Conservation (phyloP, 2,113 vertebrate genomes). For the Cranoglanis bouderius region DNA sequence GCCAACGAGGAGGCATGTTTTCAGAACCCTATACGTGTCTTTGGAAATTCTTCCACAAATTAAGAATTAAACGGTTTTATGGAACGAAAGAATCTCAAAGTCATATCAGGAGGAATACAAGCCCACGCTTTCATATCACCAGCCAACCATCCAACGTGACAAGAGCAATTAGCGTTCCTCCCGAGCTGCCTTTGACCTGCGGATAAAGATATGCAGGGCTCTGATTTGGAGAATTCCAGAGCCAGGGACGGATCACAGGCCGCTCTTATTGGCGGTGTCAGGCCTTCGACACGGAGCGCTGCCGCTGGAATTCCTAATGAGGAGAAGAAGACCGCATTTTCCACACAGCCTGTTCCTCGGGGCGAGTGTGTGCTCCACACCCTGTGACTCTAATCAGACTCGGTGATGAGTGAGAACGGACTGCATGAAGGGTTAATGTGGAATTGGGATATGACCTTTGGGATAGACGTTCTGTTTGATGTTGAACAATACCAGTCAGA, state of each 20-base stretch:
- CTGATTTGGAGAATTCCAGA: conserved; percentile 56
- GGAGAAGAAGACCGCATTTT: conserved; percentile 10
- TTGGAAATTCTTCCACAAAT: background rate
- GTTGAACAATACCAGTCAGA: background rate
- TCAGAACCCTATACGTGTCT: background rate
- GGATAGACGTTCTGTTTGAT: conserved; percentile 11
- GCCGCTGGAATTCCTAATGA: conserved; percentile 63
- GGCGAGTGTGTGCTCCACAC: background rate
- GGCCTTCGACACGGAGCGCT: conserved; percentile 60
- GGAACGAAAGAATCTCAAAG: too few species aligned
- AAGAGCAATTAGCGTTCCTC: conserved; percentile 60
- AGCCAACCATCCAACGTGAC: conserved; percentile 58
- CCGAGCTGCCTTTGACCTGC: conserved; percentile 55
- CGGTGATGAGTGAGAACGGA: conserved; percentile 16
- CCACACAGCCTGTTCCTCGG: conserved; percentile 47
- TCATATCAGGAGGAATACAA: conserved; percentile 1
- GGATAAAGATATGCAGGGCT: conserved; percentile 64
- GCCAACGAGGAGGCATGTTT: conserved; percentile 66
- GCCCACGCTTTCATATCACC: conserved; percentile 40
- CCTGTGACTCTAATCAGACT: conserved; percentile 15
- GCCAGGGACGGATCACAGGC: conserved; percentile 68
- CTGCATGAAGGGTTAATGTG: background rate
- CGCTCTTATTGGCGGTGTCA: conserved; percentile 70
- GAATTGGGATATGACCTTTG: conserved; percentile 3
- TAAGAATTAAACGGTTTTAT: background rate